These are phyloP conservation scores for Procavia capensis DNA, from an alignment of 2,113 vertebrate genomes.

Conservation along the genomic window DNA sequence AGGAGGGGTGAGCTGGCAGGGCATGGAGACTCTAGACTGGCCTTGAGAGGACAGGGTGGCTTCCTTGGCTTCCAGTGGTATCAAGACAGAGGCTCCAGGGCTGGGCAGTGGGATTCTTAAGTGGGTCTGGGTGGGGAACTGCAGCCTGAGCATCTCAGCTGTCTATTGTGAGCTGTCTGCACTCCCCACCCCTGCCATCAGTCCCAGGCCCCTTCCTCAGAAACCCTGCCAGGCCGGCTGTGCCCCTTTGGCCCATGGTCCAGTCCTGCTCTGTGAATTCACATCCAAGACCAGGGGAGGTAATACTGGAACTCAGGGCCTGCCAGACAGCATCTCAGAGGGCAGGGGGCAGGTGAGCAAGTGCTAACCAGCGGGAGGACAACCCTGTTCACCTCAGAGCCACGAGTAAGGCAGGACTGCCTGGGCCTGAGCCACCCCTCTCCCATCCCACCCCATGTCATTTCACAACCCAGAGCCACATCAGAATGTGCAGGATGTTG, in stretches of 20 bases:
- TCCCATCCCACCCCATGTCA: not conserved
- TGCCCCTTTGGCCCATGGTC: not conserved
- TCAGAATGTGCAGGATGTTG: not conserved
- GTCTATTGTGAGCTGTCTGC: not conserved
- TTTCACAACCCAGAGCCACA: conserved; percentile 10
- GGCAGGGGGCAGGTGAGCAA: too few species aligned
- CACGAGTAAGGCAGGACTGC: not conserved
- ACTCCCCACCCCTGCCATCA: too few species aligned
- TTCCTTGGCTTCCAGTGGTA: too few species aligned
- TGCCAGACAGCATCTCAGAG: too few species aligned
- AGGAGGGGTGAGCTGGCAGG: not conserved
- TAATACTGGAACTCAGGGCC: not conserved
- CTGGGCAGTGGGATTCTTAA: not conserved
- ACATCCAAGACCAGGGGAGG: too few species aligned
- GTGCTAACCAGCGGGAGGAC: not conserved
- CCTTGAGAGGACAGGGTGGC: too few species aligned
- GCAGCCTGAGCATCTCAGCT: not conserved
- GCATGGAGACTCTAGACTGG: not conserved
- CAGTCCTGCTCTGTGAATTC: not conserved
- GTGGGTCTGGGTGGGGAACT: not conserved
- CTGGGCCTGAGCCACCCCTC: not conserved
- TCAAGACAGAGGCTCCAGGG: too few species aligned
- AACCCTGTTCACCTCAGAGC: not conserved
- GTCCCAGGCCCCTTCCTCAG: not conserved
- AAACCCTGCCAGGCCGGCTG: not conserved